Evolutionary conservation across 2,888 invertebrate genomes (phyloP), one percentile per base, ranked within the genome.

Genomic region (Cephus runcator): DNA sequence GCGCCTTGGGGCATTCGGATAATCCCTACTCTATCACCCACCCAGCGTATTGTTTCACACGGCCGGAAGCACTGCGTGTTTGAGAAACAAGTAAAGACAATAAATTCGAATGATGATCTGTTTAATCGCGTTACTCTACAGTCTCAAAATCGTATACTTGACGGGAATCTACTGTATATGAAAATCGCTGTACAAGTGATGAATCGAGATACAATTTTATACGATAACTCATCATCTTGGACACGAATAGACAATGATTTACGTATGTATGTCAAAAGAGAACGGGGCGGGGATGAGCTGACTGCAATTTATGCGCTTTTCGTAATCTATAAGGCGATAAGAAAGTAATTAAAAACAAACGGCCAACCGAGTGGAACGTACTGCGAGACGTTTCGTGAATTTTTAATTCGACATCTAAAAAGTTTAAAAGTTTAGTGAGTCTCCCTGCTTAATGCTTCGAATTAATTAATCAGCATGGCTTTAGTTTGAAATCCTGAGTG

Each of bases 161-260:
- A 36, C 36, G 12, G 12, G 36, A 36, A 12, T 36, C 36, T 36
- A 36, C 4, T 4, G 36, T 12, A 36, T 56, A 6, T 23, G 23
- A 56, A 15, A 75, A 15, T 75, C n/a, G 56, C 56, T 40, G 56
- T n/a, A 68, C 4, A 68, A 33, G 11, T 1, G 68, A 12, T 34
- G n/a, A 71, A 71, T 31, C n/a, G 15, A 33, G 34, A 74, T 69
- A 74, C 34, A 30, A 36, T 56, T 71, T 77, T 75, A 56, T 56
- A 23, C 1, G 23, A 23, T 23, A 56, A 56, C 23, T 56, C 15
- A 56, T 77, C 68, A 40, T 77, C 75, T 69, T 75, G 74, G 35
- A 30, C 12, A 35, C 6, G 1, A 34, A 34, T 69, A 73, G 34
- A 36, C 12, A 30, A 40, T 15, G 6, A 40, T 40, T 23, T 34